Percentiles rank a stretch among this genome's conserved stretches.
Conservation (phyloP, 2,113 vertebrate genomes). For the Grallaria varia region DNA sequence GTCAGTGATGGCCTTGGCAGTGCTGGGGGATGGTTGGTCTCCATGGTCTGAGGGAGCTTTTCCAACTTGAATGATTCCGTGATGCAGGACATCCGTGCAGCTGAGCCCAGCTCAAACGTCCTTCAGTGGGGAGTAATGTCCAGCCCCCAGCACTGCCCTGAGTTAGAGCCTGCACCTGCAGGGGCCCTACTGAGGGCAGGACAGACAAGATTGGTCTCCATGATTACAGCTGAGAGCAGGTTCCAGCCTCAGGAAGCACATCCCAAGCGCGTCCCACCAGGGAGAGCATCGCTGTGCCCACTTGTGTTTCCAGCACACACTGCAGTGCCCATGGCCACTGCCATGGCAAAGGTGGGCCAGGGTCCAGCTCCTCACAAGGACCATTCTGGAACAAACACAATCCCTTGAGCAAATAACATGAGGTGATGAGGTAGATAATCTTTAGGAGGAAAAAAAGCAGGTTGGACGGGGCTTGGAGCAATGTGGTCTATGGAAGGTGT, state of each 20-base stretch:
- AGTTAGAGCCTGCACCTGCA: not conserved
- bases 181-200: not conserved
- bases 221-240: not conserved
- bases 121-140: not conserved
- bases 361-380: not conserved
- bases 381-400: rapidly evolving
- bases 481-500: not conserved
- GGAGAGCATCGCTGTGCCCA: not conserved
- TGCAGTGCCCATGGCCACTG: not conserved
- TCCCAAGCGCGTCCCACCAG: not conserved
- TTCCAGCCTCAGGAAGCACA: not conserved
- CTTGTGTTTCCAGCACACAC: not conserved
- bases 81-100: not conserved
- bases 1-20: not conserved
- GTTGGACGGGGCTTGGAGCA: not conserved
- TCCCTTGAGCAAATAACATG: not conserved
- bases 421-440: not conserved
- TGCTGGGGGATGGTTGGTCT: not conserved
- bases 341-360: not conserved
- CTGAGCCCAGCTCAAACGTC: not conserved
- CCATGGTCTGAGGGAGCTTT: not conserved
- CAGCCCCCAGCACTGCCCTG: not conserved
- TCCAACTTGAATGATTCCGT: not conserved
- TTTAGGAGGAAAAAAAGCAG: not conserved
- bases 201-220: not conserved